phyloP scores from a whole-genome alignment of 2,797 vertebrate species.

The Sternarchorhynchus goeldii region DNA sequence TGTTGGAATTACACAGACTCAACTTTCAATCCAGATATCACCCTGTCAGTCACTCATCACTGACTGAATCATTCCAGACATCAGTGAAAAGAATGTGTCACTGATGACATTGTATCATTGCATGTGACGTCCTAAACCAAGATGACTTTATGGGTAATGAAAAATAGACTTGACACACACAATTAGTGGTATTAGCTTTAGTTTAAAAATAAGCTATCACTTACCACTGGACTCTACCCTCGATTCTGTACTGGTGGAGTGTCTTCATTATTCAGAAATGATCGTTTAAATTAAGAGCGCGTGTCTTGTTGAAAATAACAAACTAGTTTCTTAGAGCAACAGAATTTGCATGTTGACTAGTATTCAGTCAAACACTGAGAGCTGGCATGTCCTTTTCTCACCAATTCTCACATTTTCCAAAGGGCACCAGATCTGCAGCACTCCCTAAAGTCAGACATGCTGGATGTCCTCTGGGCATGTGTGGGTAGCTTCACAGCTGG shows the following conservation, averaged over 20 bases:
- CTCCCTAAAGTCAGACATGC: constrained; percentile 18
- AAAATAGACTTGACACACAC: constrained; percentile 5
- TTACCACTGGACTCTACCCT: neutral
- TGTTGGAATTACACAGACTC: neutral
- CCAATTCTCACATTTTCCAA: constrained; percentile 2
- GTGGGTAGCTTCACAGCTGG: constrained; percentile 10
- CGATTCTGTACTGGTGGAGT: neutral
- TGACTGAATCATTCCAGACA: neutral
- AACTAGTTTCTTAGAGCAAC: neutral
- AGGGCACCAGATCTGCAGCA: neutral
- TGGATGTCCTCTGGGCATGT: constrained; percentile 9
- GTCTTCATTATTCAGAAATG: neutral
- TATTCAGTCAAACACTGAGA: neutral
- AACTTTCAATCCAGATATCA: neutral
- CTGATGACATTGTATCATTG: neutral
- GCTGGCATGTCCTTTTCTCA: neutral
- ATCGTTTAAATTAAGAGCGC: neutral
- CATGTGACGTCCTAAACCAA: neutral
- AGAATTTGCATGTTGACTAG: neutral
- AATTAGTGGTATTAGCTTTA: neutral
- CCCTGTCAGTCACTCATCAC: neutral
- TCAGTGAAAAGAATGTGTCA: neutral
- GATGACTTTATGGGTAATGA: constrained; percentile 13
- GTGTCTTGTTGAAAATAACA: neutral
- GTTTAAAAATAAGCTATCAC: neutral